Conservation (phyloP, 2,113 vertebrate genomes). For the Thoracochromis brauschi region DNA sequence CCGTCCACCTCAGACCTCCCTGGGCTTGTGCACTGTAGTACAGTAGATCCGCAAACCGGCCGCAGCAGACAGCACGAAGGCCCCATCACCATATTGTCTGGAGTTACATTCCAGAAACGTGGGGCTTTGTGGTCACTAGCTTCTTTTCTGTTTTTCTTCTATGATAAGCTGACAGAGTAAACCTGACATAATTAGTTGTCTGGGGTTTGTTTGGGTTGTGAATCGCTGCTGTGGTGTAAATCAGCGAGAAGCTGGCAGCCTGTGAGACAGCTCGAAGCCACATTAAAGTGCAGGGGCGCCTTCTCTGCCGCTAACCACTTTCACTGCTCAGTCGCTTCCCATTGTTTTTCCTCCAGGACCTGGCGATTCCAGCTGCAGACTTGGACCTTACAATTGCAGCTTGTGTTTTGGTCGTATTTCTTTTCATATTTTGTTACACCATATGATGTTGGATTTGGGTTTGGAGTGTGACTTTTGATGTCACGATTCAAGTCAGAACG, state of each 20-base stretch:
- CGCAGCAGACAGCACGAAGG: not conserved
- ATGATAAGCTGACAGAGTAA: conserved; percentile 41
- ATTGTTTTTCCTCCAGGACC: conserved; percentile 42
- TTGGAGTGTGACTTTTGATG: not conserved
- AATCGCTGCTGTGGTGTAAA: conserved; percentile 53
- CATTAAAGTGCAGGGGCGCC: conserved; percentile 40
- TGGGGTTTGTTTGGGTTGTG: conserved; percentile 47
- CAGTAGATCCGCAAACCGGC: not conserved
- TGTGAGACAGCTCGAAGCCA: conserved; percentile 44
- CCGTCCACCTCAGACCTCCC: not conserved
- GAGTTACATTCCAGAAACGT: not conserved
- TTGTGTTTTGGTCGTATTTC: not conserved
- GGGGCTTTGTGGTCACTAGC: conserved; percentile 13
- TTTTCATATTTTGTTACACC: conserved; percentile 17
- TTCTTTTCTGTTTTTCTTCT: conserved; percentile 36
- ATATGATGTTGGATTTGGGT: not conserved
- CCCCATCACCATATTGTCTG: conserved; percentile 1
- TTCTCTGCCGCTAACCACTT: conserved; percentile 17
- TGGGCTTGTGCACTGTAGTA: not conserved
- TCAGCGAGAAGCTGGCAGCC: conserved; percentile 42
- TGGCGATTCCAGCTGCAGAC: conserved; percentile 18
- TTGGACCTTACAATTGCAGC: not conserved
- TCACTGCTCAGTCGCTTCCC: conserved; percentile 29
- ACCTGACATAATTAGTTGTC: conserved; percentile 51
- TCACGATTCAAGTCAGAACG: not conserved